Evolutionary conservation across 2,113 vertebrate genomes (phyloP).

Genomic region (Semicossyphus pulcher): DNA sequence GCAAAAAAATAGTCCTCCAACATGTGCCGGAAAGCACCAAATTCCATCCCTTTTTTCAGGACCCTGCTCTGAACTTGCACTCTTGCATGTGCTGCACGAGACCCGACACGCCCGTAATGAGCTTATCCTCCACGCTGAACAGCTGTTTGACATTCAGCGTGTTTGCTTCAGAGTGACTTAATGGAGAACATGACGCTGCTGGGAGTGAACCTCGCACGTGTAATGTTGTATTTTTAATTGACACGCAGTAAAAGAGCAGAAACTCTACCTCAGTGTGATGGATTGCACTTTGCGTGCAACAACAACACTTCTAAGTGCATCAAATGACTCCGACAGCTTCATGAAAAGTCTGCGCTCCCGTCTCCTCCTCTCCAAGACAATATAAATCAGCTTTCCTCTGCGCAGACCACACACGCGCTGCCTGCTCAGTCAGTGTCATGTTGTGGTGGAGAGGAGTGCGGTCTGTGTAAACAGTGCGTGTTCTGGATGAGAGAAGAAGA

Average conservation of each 20-base stretch:
- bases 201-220: background rate
- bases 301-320: background rate
- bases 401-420: conserved; percentile 27
- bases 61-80: too few species aligned
- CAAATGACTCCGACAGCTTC: conserved; percentile 18
- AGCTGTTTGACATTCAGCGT: conserved; percentile 50
- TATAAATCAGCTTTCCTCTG: background rate
- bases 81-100: background rate
- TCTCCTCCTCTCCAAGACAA: background rate
- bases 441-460: conserved; percentile 6
- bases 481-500: conserved; percentile 6
- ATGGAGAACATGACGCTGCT: conserved; percentile 34
- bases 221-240: conserved; percentile 18
- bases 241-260: conserved; percentile 17
- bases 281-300: conserved; percentile 1
- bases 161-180: conserved; percentile 13
- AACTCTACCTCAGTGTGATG: background rate
- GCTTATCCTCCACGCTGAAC: conserved; percentile 39
- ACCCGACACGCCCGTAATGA: conserved; percentile 53
- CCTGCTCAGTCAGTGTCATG: conserved; percentile 22
- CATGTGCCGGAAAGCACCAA: too few species aligned
- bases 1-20: too few species aligned
- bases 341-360: background rate
- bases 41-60: too few species aligned
- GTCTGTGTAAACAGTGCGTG: conserved; percentile 45